Percentiles rank a stretch among this genome's conserved stretches.
Evolutionary conservation across 2,113 vertebrate genomes (phyloP).

Genomic region (Antigone vipio): DNA sequence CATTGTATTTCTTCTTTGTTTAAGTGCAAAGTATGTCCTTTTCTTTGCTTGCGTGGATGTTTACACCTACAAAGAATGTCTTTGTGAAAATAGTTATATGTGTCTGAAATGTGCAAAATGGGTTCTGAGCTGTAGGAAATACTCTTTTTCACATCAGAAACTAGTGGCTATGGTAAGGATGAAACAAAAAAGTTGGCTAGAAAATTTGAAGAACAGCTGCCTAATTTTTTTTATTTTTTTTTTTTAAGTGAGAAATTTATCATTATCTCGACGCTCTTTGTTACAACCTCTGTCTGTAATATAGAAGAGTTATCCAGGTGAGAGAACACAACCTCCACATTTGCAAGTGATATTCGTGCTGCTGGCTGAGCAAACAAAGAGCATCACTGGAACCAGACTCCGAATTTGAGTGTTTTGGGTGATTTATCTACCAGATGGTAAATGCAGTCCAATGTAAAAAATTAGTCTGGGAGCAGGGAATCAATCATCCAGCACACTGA

Average conservation of each 20-base stretch:
- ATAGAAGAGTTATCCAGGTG: slow-evolving; percentile 30
- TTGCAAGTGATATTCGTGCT: slow-evolving; percentile 38
- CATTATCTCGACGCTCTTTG: background rate
- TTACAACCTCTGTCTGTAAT: background rate
- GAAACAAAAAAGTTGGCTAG: background rate
- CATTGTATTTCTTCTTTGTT: background rate
- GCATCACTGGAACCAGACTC: slow-evolving; percentile 36
- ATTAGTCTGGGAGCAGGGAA: slow-evolving; percentile 62
- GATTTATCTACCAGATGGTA: slow-evolving; percentile 68
- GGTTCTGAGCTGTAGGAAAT: background rate
- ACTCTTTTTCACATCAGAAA: background rate
- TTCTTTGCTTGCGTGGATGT: background rate
- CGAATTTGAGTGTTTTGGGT: slow-evolving; percentile 35
- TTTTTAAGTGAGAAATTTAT: background rate
- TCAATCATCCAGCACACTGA: slow-evolving; percentile 65
- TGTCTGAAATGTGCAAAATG: background rate
- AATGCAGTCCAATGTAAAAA: slow-evolving; percentile 66
- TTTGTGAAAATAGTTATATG: background rate
- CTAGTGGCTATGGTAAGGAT: background rate
- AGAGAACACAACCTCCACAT: slow-evolving; percentile 33
- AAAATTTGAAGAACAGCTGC: background rate
- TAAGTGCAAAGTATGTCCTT: background rate
- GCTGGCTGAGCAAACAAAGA: slow-evolving; percentile 49
- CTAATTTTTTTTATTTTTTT: too few relatives aligned
- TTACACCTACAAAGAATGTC: background rate